A percentile compares a stretch with the other conserved stretches of the same genome.
Evolutionary conservation across 2,888 invertebrate genomes (phyloP).

Genomic region (Stenodema calcarata): DNA sequence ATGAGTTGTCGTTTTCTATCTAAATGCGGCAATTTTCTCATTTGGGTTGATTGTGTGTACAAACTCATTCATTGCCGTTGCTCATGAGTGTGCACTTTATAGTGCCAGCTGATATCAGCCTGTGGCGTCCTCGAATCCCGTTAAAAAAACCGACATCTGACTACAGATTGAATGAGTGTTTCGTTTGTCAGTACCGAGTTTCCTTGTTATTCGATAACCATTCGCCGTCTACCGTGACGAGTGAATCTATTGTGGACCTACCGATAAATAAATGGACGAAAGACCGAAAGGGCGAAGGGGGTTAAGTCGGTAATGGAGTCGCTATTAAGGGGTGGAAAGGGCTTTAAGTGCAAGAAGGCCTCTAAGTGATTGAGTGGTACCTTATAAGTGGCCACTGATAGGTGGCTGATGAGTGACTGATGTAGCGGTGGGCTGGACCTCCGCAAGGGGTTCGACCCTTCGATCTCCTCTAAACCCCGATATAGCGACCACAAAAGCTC

Average conservation of each 20-base stretch:
- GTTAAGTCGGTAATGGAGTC: slow-evolving; percentile 20
- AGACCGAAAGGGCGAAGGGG: not conserved
- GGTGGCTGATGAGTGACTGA: slow-evolving; percentile 15
- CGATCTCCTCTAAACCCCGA: not conserved
- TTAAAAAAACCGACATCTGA: too few species aligned
- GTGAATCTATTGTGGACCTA: not conserved
- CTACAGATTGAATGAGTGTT: too few species aligned
- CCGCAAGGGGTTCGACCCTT: not conserved
- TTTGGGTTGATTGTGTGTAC: too few species aligned
- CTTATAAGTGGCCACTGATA: slow-evolving; percentile 32
- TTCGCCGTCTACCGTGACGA: not conserved
- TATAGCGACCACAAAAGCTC: not conserved
- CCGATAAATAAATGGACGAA: not conserved
- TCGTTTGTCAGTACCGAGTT: too few species aligned
- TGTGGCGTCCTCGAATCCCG: too few species aligned
- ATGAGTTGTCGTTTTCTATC: too few species aligned
- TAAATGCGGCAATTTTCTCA: too few species aligned
- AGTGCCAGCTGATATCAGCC: too few species aligned
- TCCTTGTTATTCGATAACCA: too few species aligned
- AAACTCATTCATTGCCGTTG: too few species aligned
- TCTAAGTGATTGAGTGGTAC: slow-evolving; percentile 34
- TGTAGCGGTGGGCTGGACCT: not conserved
- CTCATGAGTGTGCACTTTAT: too few species aligned
- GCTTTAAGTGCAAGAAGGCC: slow-evolving; percentile 18
- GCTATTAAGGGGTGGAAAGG: slow-evolving; percentile 24